phyloP scores from a whole-genome alignment of 2,797 vertebrate genomes.

The Scolopax rusticola region DNA sequence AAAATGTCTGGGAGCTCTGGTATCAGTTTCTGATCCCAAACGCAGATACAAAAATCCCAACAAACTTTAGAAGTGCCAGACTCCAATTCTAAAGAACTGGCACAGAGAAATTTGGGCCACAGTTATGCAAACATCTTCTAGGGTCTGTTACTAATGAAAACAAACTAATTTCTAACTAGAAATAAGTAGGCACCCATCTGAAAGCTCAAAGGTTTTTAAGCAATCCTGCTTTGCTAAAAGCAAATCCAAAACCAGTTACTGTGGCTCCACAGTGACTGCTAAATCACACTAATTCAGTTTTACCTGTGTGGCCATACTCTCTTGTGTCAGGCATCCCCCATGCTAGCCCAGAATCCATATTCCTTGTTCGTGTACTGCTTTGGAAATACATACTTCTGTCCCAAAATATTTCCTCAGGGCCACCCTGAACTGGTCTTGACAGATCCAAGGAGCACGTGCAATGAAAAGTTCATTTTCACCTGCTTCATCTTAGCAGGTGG shows the following conservation, averaged over 20 bases:
- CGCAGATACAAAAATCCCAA: not conserved
- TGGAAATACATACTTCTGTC: not conserved
- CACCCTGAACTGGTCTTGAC: not conserved
- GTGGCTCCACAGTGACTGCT: not conserved
- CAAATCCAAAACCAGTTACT: not conserved
- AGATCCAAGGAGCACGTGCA: not conserved
- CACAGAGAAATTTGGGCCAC: not conserved
- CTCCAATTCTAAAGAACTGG: not conserved
- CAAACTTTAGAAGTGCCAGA: not conserved
- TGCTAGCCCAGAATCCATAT: not conserved
- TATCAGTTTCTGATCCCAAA: not conserved
- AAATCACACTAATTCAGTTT: not conserved
- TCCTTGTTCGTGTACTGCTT: not conserved
- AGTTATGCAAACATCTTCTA: not conserved
- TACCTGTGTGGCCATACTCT: not conserved
- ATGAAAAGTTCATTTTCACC: constrained; percentile 16
- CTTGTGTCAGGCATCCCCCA: not conserved
- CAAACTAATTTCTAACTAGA: not conserved
- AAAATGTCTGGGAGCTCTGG: not conserved
- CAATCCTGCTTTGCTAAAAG: not conserved
- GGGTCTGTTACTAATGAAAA: not conserved
- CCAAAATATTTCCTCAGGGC: not conserved
- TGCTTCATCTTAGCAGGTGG: not conserved
- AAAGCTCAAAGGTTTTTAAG: not conserved
- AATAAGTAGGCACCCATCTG: not conserved